Percentiles rank a stretch among this genome's conserved stretches.
These are phyloP conservation scores for Oxyura jamaicensis DNA, from an alignment of 2,113 vertebrate species.

Conservation along the genomic window DNA sequence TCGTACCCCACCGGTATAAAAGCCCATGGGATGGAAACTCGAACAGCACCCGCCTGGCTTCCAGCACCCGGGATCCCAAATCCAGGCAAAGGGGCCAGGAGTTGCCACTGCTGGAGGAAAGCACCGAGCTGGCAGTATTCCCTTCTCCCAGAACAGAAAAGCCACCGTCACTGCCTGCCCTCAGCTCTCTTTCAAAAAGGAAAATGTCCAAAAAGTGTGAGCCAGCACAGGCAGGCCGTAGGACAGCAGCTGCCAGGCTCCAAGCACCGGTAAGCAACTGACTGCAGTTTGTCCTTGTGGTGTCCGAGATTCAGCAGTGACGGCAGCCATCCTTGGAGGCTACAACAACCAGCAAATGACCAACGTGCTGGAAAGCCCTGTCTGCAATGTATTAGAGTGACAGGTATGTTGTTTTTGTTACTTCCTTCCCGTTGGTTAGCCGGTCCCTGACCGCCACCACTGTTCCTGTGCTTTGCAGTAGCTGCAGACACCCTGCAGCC, in stretches of 20 bases:
- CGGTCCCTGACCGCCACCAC: rapidly evolving
- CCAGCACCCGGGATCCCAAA: neutral
- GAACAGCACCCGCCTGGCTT: neutral
- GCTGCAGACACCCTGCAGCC: neutral
- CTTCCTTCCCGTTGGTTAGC: neutral
- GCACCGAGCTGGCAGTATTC: neutral
- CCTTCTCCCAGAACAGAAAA: neutral
- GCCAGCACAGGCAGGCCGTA: neutral
- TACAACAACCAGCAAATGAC: neutral
- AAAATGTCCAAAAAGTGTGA: neutral
- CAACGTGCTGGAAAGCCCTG: neutral
- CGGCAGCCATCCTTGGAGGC: neutral
- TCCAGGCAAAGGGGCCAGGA: rapidly evolving
- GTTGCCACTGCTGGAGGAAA: neutral
- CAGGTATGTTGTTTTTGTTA: rapidly evolving
- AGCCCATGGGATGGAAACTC: neutral
- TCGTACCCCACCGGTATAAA: neutral
- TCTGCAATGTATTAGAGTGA: neutral
- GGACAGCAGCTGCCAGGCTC: neutral
- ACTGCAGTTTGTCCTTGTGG: neutral
- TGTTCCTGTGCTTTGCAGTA: neutral
- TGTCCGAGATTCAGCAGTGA: neutral
- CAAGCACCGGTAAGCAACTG: neutral
- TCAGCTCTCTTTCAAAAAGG: neutral
- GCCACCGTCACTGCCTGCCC: neutral